Evolutionary conservation across 2,888 invertebrate genomes (phyloP), one percentile per base, ranked within the genome.

Genomic region (Caenorhabditis imperialis): DNA sequence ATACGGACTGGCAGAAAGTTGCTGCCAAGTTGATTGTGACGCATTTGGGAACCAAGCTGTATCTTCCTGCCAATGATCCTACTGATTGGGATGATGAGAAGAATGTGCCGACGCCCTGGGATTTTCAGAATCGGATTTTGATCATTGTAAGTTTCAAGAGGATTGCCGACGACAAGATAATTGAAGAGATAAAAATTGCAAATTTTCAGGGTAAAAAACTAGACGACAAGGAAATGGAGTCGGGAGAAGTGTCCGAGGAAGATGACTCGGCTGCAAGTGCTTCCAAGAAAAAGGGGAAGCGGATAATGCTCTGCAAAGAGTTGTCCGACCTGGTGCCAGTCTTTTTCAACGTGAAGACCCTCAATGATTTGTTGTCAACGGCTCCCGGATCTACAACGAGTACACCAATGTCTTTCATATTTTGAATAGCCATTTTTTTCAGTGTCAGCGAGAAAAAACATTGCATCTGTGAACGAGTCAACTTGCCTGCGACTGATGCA

Each of bases 231-330:
- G 73, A 51, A 18, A 33, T 38, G 35, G 88, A 88, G 44, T 44
- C 55, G 57, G 91, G 90, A 1, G 90, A 91, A 44, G 90, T 91
- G 4, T 90, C 90, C 1, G 91, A 91, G 74, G 91, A 91, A 81
- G 91, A 91, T 81, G 91, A 91, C 75, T 89, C 89, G n/a, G 87
- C 88, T 25, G 90, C 89, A 48, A 73, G 51, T 38, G 63, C 60
- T 37, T 50, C 62, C 1, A 27, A 47, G 33, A 20, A 61, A 27
- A 65, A 58, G 23, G 62, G 35, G 8, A 62, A 16, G 5, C 27
- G 61, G 44, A 74, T 63, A 37, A 40, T 45, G n/a, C 83, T 91
- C 14, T 89, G 89, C 48, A 88, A 88, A 72, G 90, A 90, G 73
- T 86, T 91, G 48, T 90, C 91, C 12, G 90, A 90, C 74, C 79